These are phyloP conservation scores for Clostera curtula DNA, from an alignment of 2,888 invertebrate species.

Conservation along the genomic window DNA sequence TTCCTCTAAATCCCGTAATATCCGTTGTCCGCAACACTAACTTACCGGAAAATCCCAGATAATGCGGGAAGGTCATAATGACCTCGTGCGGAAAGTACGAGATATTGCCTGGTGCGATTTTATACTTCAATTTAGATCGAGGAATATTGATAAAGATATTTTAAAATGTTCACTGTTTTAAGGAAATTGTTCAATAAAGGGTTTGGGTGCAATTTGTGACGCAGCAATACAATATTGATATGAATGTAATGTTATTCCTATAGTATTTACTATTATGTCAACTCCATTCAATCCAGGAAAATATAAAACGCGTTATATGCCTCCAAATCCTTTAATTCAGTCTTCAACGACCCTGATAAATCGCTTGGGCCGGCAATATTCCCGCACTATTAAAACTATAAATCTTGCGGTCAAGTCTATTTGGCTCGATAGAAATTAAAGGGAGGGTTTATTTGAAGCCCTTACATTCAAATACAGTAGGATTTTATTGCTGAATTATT, in stretches of 20 bases:
- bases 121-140: too few relatives aligned
- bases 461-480: too few relatives aligned
- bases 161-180: too few relatives aligned
- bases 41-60: constrained; percentile 25
- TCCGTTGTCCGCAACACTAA: constrained; percentile 18
- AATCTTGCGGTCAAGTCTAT: constrained; percentile 43
- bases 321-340: constrained; percentile 48
- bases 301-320: constrained; percentile 40
- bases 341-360: constrained; percentile 40
- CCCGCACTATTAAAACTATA: constrained; percentile 62
- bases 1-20: constrained; percentile 18
- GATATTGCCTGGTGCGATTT: too few relatives aligned
- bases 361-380: constrained; percentile 41
- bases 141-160: too few relatives aligned
- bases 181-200: too few relatives aligned
- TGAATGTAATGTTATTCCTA: too few relatives aligned
- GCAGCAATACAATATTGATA: too few relatives aligned
- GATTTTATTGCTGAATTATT: constrained; percentile 20
- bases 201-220: too few relatives aligned
- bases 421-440: constrained; percentile 32
- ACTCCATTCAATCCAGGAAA: constrained; percentile 18
- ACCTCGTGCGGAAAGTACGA: too few relatives aligned
- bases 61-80: constrained; percentile 17
- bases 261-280: too few relatives aligned
- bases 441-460: constrained; percentile 24